A percentile compares a stretch with the other conserved stretches of the same genome.
These are phyloP conservation scores for Elymnias hypermnestra DNA, from an alignment of 1,140 invertebrate genomes.

Conservation along the genomic window DNA sequence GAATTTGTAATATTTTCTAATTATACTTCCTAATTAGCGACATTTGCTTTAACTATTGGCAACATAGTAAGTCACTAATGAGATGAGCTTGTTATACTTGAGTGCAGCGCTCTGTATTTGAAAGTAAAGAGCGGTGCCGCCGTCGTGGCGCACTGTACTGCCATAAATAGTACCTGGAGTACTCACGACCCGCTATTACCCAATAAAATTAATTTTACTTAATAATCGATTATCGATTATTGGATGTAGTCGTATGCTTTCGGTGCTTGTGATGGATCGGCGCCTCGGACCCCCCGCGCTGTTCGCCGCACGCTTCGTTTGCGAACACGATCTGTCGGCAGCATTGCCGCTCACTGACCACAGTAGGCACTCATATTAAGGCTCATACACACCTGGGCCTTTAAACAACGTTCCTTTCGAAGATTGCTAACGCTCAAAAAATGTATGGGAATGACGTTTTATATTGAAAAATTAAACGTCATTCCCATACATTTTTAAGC, in stretches of 20 bases:
- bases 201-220: conserved; percentile 72
- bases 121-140: not conserved
- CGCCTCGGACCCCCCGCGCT: conserved; percentile 49
- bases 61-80: no score
- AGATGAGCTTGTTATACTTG: not conserved
- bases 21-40: no score
- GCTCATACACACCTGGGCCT: no score
- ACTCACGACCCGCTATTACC: conserved; percentile 32
- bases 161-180: conserved; percentile 18
- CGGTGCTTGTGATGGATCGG: conserved; percentile 52
- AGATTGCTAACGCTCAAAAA: no score
- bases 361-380: conserved; percentile 17
- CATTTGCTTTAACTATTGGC: no score
- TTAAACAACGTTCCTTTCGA: no score
- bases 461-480: no score
- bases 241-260: conserved; percentile 61
- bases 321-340: conserved; percentile 45
- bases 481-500: no score
- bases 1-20: no score
- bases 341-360: conserved; percentile 12
- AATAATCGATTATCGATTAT: conserved; percentile 64
- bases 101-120: not conserved
- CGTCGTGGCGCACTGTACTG: conserved; percentile 8
- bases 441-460: no score
- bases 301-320: conserved; percentile 29